phyloP scores from a whole-genome alignment of 2,113 vertebrate species.

The Melanerpes aurifrons region DNA sequence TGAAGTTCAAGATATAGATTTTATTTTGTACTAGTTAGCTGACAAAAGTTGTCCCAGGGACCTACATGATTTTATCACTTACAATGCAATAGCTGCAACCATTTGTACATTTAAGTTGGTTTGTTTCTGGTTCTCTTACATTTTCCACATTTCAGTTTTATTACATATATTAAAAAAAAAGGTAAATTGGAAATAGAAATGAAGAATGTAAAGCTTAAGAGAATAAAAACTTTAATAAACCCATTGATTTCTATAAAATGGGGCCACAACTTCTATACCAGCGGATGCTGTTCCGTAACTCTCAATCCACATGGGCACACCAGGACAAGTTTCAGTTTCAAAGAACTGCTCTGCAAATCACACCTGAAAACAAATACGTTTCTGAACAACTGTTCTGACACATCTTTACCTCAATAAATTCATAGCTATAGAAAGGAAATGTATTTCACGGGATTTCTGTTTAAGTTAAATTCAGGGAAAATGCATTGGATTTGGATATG shows the following conservation, averaged over 20 bases:
- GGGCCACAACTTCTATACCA: background rate
- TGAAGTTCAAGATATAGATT: constrained; percentile 10
- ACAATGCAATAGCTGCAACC: constrained; percentile 31
- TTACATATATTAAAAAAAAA: constrained; percentile 43
- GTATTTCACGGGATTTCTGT: background rate
- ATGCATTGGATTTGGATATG: constrained; percentile 7
- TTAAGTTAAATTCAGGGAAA: constrained; percentile 33
- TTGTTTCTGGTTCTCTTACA: constrained; percentile 29
- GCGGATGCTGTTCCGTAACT: background rate
- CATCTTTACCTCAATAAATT: background rate
- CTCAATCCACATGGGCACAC: background rate
- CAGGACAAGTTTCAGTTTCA: background rate
- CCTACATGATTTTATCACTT: constrained; percentile 37
- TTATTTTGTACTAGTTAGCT: constrained; percentile 38
- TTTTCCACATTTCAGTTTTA: background rate
- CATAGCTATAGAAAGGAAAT: constrained; percentile 14
- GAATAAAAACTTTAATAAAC: constrained; percentile 43
- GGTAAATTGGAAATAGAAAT: constrained; percentile 29
- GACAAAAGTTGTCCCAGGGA: constrained; percentile 21
- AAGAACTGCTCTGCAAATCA: constrained; percentile 14
- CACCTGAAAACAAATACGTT: background rate
- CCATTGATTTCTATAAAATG: constrained; percentile 39
- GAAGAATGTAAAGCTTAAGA: constrained; percentile 43
- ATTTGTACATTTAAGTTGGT: constrained; percentile 25
- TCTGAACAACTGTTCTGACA: background rate